Percentiles rank a stretch among this genome's conserved stretches.
Conservation (phyloP, 2,888 invertebrate species). For the Lomographa bimaculata region DNA sequence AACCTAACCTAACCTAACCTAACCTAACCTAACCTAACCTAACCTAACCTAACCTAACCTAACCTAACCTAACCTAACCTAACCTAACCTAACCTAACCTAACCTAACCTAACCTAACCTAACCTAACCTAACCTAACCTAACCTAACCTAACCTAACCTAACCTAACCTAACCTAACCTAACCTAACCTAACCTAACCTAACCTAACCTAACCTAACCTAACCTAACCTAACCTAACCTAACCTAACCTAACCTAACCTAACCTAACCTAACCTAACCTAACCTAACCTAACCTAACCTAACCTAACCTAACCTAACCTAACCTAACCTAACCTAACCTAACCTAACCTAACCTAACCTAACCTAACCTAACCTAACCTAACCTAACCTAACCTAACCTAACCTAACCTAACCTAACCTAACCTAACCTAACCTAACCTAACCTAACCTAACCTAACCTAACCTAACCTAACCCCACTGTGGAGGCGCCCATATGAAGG, state of each 20-base stretch:
- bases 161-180: conserved; percentile 5
- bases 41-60: no score
- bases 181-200: conserved; percentile 5
- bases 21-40: no score
- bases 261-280: conserved; percentile 5
- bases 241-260: conserved; percentile 5
- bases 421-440: conserved; percentile 11
- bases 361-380: conserved; percentile 5
- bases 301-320: conserved; percentile 5
- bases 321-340: conserved; percentile 5
- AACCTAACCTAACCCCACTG: conserved; percentile 5
- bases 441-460: conserved; percentile 11
- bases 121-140: neutral
- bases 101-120: neutral
- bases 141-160: conserved; percentile 5
- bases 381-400: conserved; percentile 5
- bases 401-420: conserved; percentile 5
- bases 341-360: conserved; percentile 5
- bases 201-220: conserved; percentile 5
- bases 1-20: no score
- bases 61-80: no score
- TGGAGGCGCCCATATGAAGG: no score
- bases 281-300: conserved; percentile 5
- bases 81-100: neutral
- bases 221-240: conserved; percentile 5